Conservation (phyloP, 2,113 vertebrate species). For the Syngnathoides biaculeatus region DNA sequence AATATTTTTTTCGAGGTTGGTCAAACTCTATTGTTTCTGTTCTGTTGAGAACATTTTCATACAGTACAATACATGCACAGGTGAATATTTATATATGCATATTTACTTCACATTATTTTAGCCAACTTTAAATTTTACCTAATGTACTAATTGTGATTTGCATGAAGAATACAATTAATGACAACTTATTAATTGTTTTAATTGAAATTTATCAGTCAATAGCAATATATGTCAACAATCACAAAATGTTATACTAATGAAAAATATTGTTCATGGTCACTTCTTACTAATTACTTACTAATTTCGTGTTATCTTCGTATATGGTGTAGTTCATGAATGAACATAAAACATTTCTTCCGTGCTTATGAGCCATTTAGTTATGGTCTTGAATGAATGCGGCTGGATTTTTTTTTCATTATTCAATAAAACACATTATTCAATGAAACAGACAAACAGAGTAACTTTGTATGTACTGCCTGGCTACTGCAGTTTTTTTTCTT, state of each 20-base stretch:
- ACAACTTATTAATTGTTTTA: background rate
- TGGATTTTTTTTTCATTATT: conserved; percentile 46
- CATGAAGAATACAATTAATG: conserved; percentile 7
- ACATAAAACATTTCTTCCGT: conserved; percentile 1
- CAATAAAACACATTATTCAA: conserved; percentile 69
- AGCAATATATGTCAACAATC: background rate
- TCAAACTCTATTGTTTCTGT: background rate
- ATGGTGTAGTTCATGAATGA: conserved; percentile 41
- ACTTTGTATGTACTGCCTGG: background rate
- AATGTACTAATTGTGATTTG: conserved; percentile 1
- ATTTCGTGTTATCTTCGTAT: conserved; percentile 32
- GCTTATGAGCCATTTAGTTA: conserved; percentile 26
- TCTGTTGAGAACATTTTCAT: background rate
- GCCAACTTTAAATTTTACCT: conserved; percentile 7
- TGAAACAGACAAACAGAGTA: conserved; percentile 39
- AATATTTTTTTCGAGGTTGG: conserved; percentile 1
- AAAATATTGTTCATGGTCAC: conserved; percentile 42
- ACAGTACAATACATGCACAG: background rate
- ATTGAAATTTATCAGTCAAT: background rate
- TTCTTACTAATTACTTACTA: conserved; percentile 43
- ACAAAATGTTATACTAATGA: background rate
- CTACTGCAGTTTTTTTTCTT: no score
- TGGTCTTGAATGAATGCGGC: conserved; percentile 32
- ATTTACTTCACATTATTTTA: background rate
- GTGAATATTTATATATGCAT: background rate